A percentile compares a stretch with the other conserved stretches of the same genome.
These are phyloP conservation scores for Synergus japonicus DNA, from an alignment of 2,888 invertebrate genomes.

Conservation along the genomic window DNA sequence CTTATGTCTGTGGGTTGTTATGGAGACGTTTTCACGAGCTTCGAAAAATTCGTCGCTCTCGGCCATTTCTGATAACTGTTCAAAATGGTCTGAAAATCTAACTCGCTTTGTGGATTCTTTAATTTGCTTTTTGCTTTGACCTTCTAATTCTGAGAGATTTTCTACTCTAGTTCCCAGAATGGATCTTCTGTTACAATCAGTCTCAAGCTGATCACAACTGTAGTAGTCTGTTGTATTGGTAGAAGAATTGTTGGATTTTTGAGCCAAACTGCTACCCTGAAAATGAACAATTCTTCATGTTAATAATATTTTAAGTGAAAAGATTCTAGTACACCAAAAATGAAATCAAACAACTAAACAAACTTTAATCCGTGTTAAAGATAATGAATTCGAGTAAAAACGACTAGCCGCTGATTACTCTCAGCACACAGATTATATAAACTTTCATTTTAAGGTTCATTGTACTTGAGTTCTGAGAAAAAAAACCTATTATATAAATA, in stretches of 20 bases:
- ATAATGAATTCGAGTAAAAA: too few species aligned
- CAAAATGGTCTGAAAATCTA: constrained; percentile 8
- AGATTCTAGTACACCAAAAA: not conserved
- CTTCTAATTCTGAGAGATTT: not conserved
- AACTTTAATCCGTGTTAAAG: too few species aligned
- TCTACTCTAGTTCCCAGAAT: not conserved
- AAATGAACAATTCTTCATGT: not conserved
- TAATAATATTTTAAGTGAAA: not conserved
- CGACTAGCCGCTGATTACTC: too few species aligned
- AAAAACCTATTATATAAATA: too few species aligned
- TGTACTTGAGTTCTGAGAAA: too few species aligned
- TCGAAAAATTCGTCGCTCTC: constrained; percentile 28
- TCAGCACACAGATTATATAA: too few species aligned
- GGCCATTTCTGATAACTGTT: not conserved
- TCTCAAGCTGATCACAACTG: not conserved
- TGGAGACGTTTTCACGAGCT: not conserved
- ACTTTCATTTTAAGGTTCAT: too few species aligned
- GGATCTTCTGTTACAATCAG: not conserved
- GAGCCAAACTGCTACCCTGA: not conserved
- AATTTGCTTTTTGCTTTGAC: not conserved
- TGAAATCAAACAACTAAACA: too few species aligned
- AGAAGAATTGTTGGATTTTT: not conserved
- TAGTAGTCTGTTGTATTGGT: not conserved
- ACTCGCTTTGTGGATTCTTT: constrained; percentile 21
- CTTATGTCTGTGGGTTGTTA: not conserved